phyloP scores from a whole-genome alignment of 2,113 vertebrate genomes.

The Chaenocephalus aceratus region DNA sequence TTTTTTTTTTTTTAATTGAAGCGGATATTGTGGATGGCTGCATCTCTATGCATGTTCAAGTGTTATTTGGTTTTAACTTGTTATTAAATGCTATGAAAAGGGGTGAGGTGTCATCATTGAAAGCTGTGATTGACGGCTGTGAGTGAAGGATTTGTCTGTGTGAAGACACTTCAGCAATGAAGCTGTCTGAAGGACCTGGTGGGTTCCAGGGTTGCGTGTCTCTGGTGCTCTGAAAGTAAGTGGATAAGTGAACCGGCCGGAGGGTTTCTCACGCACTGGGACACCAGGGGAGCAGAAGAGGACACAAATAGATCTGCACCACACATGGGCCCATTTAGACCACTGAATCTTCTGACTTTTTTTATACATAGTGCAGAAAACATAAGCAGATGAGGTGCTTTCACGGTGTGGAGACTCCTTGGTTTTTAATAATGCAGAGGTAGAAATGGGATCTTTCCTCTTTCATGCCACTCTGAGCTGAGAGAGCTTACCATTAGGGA shows the following conservation, averaged over 20 bases:
- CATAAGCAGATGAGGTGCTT: conserved; percentile 42
- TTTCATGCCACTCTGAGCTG: conserved; percentile 32
- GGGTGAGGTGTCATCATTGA: too few relatives aligned
- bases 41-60: too few relatives aligned
- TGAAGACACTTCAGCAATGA: conserved; percentile 29
- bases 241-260: conserved; percentile 18
- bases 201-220: conserved; percentile 47
- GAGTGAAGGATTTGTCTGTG: neutral
- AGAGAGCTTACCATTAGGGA: conserved; percentile 6
- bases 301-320: conserved; percentile 47
- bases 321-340: conserved; percentile 32
- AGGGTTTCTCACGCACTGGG: conserved; percentile 71
- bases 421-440: conserved; percentile 65
- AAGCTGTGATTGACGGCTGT: too few relatives aligned
- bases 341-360: conserved; percentile 12
- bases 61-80: too few relatives aligned
- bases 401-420: conserved; percentile 39
- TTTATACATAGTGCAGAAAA: conserved; percentile 43
- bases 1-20: too few relatives aligned
- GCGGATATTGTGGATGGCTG: too few relatives aligned
- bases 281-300: conserved; percentile 39
- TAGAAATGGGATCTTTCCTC: conserved; percentile 53
- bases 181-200: conserved; percentile 23
- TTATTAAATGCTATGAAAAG: too few relatives aligned
- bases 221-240: conserved; percentile 28